phyloP scores from a whole-genome alignment of 30 jellyfish, hydroid and myxozoan species.

The Aurelia sp. region DNA sequence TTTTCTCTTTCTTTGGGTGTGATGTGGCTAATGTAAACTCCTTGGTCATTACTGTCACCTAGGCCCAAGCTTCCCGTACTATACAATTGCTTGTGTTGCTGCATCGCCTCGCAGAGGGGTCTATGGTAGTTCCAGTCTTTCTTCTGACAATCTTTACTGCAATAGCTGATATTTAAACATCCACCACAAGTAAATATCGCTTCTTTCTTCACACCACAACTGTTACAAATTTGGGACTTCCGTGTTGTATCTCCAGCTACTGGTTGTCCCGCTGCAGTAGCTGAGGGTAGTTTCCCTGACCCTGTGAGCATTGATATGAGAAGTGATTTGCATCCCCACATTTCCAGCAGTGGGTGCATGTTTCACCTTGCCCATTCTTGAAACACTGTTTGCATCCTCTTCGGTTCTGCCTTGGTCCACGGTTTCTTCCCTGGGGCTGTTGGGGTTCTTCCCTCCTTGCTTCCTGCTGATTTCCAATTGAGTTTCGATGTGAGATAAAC shows the following conservation, averaged over 20 bases:
- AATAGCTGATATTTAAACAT: too few species aligned
- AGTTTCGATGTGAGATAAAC: too few species aligned
- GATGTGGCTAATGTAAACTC: conserved; percentile 15
- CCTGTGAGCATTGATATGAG: conserved; percentile 15
- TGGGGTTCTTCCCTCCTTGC: background rate
- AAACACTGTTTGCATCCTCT: conserved; percentile 25
- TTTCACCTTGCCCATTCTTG: conserved; percentile 24
- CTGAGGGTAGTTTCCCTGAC: conserved; percentile 33
- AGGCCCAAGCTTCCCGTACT: background rate
- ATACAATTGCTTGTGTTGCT: too few species aligned
- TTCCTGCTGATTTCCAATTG: background rate
- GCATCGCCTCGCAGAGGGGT: too few species aligned
- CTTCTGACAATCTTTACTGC: too few species aligned
- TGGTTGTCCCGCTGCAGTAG: background rate
- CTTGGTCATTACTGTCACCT: conserved; percentile 19
- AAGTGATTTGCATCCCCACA: conserved; percentile 31
- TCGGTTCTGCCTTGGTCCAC: background rate
- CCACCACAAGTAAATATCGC: too few species aligned
- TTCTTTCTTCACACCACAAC: too few species aligned
- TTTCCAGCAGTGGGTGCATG: conserved; percentile 45
- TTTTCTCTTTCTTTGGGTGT: conserved; percentile 27
- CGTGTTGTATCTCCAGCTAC: conserved; percentile 7
- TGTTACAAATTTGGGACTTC: too few species aligned
- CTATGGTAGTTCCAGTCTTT: too few species aligned
- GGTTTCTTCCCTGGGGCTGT: conserved; percentile 12